These are phyloP conservation scores for Oedothorax gibbosus DNA, from an alignment of 1,140 invertebrate genomes.

Conservation along the genomic window DNA sequence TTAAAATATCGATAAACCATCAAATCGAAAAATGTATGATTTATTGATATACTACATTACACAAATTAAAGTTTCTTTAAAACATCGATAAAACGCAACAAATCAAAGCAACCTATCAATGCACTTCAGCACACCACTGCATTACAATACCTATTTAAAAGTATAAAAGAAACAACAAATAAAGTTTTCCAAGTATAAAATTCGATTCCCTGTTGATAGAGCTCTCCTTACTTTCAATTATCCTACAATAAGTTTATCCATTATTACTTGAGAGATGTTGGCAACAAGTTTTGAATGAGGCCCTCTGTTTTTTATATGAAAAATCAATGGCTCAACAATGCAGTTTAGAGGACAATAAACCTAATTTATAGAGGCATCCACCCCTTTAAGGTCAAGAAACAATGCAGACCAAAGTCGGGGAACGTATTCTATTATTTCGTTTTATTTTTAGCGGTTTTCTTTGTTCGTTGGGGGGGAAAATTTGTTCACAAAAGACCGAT, in stretches of 20 bases:
- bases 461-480: too few relatives aligned
- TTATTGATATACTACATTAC: too few relatives aligned
- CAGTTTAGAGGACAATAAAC: slow-evolving; percentile 2
- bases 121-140: too few relatives aligned
- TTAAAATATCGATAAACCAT: too few relatives aligned
- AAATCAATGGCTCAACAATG: slow-evolving; percentile 21
- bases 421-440: not conserved
- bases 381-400: slow-evolving; percentile 9
- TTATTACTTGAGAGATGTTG: slow-evolving; percentile 7
- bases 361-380: slow-evolving; percentile 8
- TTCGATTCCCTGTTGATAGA: slow-evolving; percentile 24
- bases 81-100: slow-evolving; percentile 42
- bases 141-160: too few relatives aligned
- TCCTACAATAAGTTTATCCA: not conserved
- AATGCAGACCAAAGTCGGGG: not conserved
- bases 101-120: not conserved
- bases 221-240: slow-evolving; percentile 25
- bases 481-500: too few relatives aligned
- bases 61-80: not conserved
- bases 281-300: slow-evolving; percentile 17
- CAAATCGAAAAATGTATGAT: too few relatives aligned
- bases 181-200: slow-evolving; percentile 4
- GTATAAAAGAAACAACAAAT: too few relatives aligned
- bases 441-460: not conserved
- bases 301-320: not conserved